A percentile compares a stretch with the other conserved stretches of the same genome.
These are phyloP conservation scores for Cephus nigrinus DNA, from an alignment of 2,888 invertebrate species.

Conservation along the genomic window DNA sequence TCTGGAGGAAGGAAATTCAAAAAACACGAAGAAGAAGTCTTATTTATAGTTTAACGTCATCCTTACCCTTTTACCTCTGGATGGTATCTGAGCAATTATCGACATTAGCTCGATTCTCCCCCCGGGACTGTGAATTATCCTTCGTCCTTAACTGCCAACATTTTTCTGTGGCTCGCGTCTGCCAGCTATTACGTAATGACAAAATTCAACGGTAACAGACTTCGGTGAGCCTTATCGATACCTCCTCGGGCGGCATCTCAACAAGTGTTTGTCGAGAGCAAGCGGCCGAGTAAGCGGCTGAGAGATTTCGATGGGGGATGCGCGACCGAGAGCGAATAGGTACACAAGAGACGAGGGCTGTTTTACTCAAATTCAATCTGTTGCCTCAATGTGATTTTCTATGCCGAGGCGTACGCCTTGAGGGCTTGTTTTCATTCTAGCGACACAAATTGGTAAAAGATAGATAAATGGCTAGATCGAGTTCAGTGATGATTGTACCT, in stretches of 20 bases:
- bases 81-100: background rate
- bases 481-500: background rate
- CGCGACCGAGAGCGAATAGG: slow-evolving; percentile 13
- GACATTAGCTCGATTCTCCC: background rate
- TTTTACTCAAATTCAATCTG: slow-evolving; percentile 40
- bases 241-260: slow-evolving; percentile 27
- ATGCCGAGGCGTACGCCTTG: slow-evolving; percentile 13
- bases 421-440: slow-evolving; percentile 15
- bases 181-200: background rate
- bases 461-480: background rate
- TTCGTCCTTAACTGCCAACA: background rate
- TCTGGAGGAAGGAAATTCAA: background rate
- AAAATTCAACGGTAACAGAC: background rate
- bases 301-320: slow-evolving; percentile 14
- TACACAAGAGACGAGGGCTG: slow-evolving; percentile 17
- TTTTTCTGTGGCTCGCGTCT: background rate
- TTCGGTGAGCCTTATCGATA: slow-evolving; percentile 20
- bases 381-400: slow-evolving; percentile 20
- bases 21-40: background rate
- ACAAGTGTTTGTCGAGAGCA: slow-evolving; percentile 30
- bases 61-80: background rate
- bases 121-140: background rate
- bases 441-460: background rate
- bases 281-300: slow-evolving; percentile 15
- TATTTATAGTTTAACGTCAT: background rate